Conservation (phyloP, 2,888 invertebrate species). For the Melipona beecheii region DNA sequence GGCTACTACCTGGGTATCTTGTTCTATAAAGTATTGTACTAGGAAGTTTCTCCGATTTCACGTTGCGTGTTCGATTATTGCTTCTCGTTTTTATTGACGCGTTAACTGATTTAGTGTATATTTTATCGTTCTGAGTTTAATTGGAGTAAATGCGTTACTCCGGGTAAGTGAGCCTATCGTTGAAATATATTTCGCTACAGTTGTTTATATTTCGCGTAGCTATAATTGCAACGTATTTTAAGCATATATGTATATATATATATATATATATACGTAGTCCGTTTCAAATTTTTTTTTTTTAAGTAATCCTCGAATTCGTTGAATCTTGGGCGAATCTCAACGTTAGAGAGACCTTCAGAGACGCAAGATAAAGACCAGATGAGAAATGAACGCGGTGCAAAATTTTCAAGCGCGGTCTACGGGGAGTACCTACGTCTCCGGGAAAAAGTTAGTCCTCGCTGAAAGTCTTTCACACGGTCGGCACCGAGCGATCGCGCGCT, state of each 20-base stretch:
- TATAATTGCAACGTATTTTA: background rate
- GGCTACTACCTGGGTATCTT: no score
- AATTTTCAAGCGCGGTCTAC: background rate
- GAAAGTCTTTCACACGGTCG: constrained; percentile 40
- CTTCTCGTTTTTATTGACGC: background rate
- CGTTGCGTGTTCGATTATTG: background rate
- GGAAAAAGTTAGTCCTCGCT: constrained; percentile 19
- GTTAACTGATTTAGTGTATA: background rate
- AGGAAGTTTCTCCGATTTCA: background rate
- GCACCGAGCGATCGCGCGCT: constrained; percentile 1
- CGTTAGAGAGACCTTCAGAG: background rate
- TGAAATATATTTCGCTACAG: background rate
- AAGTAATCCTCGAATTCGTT: background rate
- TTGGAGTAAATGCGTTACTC: background rate
- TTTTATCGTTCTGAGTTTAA: background rate
- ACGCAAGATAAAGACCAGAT: background rate
- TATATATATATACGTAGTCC: background rate
- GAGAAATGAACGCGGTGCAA: no score
- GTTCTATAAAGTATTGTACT: no score
- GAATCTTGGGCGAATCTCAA: background rate
- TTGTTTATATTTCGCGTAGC: background rate
- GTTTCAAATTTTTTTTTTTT: background rate
- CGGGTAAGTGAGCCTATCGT: background rate
- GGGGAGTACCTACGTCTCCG: background rate
- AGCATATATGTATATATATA: background rate